Evolutionary conservation across 2,888 invertebrate species (phyloP).

Genomic region (Eilema depressum): DNA sequence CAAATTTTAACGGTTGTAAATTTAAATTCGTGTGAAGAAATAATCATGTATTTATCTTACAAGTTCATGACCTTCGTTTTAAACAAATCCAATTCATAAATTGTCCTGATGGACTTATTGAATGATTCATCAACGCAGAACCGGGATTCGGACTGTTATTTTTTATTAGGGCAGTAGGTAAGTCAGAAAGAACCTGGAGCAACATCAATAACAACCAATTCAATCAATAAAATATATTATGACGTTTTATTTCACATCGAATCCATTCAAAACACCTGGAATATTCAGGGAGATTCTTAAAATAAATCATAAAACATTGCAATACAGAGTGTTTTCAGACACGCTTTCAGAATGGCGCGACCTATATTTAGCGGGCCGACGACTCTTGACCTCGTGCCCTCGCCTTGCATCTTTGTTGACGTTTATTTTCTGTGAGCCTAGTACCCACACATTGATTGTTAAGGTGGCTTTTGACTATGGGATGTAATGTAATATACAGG

Average conservation of each 20-base stretch:
- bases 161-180: not conserved
- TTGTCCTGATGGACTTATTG: not conserved
- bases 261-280: not conserved
- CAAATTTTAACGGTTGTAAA: too few species aligned
- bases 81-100: not conserved
- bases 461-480: too few species aligned
- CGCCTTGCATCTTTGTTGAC: constrained; percentile 58
- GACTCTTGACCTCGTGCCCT: constrained; percentile 63
- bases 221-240: not conserved
- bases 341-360: constrained; percentile 52
- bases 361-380: constrained; percentile 62
- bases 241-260: not conserved
- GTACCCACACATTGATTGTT: constrained; percentile 21
- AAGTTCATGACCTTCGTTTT: not conserved
- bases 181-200: not conserved
- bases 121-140: not conserved
- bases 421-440: constrained; percentile 50
- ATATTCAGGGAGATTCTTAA: constrained; percentile 29
- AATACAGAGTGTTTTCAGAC: constrained; percentile 51
- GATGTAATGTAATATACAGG: too few species aligned
- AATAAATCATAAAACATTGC: constrained; percentile 44
- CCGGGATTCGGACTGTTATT: not conserved
- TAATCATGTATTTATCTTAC: not conserved
- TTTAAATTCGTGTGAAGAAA: too few species aligned
- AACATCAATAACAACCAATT: not conserved